Conservation (phyloP, 2,797 vertebrate species). For the Melanotaenia maccullochi region DNA sequence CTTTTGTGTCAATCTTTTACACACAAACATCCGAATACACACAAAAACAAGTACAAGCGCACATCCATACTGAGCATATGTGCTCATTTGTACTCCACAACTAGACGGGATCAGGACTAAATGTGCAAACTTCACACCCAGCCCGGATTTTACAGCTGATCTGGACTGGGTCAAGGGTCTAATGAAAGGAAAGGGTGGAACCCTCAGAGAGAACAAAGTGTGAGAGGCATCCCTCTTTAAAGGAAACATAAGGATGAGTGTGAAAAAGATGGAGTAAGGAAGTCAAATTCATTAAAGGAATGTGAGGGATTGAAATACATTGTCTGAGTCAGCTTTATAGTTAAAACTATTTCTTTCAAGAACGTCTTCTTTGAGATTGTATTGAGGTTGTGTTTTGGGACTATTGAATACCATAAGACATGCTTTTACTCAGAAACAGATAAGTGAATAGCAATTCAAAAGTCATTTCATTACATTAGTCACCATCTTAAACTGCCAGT, state of each 20-base stretch:
- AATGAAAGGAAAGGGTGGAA: constrained; percentile 75
- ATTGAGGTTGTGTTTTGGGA: constrained; percentile 14
- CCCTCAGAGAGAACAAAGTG: constrained; percentile 72
- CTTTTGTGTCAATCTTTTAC: background rate
- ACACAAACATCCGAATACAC: constrained; percentile 1
- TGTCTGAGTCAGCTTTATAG: constrained; percentile 15
- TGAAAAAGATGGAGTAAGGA: constrained; percentile 60
- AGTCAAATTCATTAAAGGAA: constrained; percentile 64
- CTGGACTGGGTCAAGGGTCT: constrained; percentile 37
- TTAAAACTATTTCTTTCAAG: constrained; percentile 2
- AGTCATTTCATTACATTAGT: constrained; percentile 23
- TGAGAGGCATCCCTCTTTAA: constrained; percentile 78
- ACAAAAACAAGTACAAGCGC: constrained; percentile 6
- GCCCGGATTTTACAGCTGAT: constrained; percentile 48
- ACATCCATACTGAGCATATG: constrained; percentile 28
- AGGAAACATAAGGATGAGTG: constrained; percentile 77
- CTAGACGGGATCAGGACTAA: constrained; percentile 31
- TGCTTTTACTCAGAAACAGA: constrained; percentile 7
- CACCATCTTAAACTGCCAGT: constrained; percentile 10
- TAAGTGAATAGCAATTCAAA: constrained; percentile 18
- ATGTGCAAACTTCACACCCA: constrained; percentile 54
- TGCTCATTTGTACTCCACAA: constrained; percentile 31
- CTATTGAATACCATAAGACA: background rate
- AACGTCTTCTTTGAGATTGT: constrained; percentile 7
- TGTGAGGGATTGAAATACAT: constrained; percentile 46